These are phyloP conservation scores for Taurulus bubalis DNA, from an alignment of 2,113 vertebrate genomes.

Conservation along the genomic window DNA sequence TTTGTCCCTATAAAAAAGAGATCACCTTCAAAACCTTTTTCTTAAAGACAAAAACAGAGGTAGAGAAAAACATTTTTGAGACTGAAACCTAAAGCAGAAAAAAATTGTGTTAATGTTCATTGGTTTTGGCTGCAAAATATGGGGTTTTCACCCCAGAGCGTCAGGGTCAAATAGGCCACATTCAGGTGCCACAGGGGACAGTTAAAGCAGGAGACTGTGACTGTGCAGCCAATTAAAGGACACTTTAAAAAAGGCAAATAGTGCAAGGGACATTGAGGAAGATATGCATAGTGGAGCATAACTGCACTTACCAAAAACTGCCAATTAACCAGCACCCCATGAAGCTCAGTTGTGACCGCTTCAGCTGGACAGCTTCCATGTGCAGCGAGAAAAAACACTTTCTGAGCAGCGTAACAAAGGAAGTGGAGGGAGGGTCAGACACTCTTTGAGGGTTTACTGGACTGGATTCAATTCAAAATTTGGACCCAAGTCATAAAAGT, in stretches of 20 bases:
- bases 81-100: slow-evolving; percentile 11
- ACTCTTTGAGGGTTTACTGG: slow-evolving; percentile 7
- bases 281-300: slow-evolving; percentile 80
- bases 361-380: slow-evolving; percentile 66
- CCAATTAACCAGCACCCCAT: slow-evolving; percentile 79
- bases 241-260: slow-evolving; percentile 69
- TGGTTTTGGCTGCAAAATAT: slow-evolving; percentile 33
- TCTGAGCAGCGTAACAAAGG: slow-evolving; percentile 29
- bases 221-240: slow-evolving; percentile 79
- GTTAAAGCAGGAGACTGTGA: slow-evolving; percentile 79
- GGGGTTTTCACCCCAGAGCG: slow-evolving; percentile 47
- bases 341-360: slow-evolving; percentile 69
- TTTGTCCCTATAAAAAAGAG: slow-evolving; percentile 30
- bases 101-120: neutral
- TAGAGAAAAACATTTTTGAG: neutral
- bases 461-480: neutral
- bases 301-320: slow-evolving; percentile 72
- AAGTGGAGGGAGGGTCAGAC: slow-evolving; percentile 18
- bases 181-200: slow-evolving; percentile 74
- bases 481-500: neutral
- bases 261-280: slow-evolving; percentile 68
- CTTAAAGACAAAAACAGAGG: slow-evolving; percentile 31
- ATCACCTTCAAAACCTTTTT: slow-evolving; percentile 56
- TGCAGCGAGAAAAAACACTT: slow-evolving; percentile 57
- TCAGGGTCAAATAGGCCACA: slow-evolving; percentile 71